phyloP scores from a whole-genome alignment of 2,113 vertebrate species.

The Channa maculata region DNA sequence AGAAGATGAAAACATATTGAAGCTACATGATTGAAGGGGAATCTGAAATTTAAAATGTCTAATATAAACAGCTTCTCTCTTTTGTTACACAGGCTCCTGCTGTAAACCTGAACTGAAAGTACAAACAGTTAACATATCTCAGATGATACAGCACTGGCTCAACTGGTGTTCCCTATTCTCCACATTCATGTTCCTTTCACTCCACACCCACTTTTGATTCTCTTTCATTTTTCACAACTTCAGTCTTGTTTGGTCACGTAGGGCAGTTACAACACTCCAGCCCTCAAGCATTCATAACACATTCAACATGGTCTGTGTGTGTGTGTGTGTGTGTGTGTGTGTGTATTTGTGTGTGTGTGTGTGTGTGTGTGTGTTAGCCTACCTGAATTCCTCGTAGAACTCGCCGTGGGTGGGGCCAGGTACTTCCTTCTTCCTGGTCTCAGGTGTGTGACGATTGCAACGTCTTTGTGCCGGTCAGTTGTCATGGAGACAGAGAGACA shows the following conservation, averaged over 20 bases:
- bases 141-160: neutral
- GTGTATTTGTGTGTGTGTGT: constrained; percentile 9
- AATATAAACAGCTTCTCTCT: constrained; percentile 25
- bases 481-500: constrained; percentile 44
- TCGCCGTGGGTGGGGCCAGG: constrained; percentile 40
- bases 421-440: constrained; percentile 72
- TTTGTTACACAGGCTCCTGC: constrained; percentile 6
- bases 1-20: neutral
- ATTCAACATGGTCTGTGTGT: constrained; percentile 31
- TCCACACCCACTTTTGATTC: constrained; percentile 4
- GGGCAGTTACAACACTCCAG: constrained; percentile 30
- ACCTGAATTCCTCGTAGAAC: constrained; percentile 63
- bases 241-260: constrained; percentile 66
- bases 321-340: constrained; percentile 4
- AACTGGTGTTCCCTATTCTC: constrained; percentile 8
- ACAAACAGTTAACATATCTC: constrained; percentile 13
- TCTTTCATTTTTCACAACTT: constrained; percentile 27
- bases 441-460: constrained; percentile 46
- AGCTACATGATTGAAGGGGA: neutral
- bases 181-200: constrained; percentile 6
- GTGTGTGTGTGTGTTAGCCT: constrained; percentile 30
- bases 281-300: constrained; percentile 28
- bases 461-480: constrained; percentile 44
- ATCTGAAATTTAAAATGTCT: constrained; percentile 16
- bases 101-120: constrained; percentile 45